These are phyloP conservation scores for Hypocryptadius cinnamomeus DNA, from an alignment of 2,113 vertebrate genomes.

Conservation along the genomic window DNA sequence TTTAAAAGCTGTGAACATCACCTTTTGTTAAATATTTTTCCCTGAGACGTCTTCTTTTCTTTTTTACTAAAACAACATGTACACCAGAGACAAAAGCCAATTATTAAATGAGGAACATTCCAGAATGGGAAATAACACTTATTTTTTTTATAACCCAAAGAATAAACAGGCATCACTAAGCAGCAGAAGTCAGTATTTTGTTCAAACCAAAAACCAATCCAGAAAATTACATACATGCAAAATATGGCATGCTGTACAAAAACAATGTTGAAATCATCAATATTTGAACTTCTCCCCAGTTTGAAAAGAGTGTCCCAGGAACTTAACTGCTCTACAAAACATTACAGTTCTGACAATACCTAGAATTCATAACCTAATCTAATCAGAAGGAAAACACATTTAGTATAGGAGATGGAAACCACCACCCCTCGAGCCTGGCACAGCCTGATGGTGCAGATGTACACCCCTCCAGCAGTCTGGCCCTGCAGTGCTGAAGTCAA, in stretches of 20 bases:
- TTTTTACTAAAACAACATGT: neutral
- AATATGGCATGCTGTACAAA: constrained; percentile 4
- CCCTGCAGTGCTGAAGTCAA: neutral
- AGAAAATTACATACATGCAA: constrained; percentile 2
- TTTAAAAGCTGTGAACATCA: neutral
- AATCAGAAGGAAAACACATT: neutral
- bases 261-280: neutral
- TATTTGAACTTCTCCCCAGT: neutral
- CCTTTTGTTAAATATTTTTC: neutral
- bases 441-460: neutral
- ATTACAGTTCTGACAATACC: neutral
- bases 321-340: neutral
- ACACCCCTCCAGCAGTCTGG: neutral
- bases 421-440: neutral
- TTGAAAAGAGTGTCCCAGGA: neutral
- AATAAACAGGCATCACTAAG: neutral
- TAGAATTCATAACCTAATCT: neutral
- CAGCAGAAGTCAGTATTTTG: neutral
- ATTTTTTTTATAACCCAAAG: neutral
- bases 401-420: neutral
- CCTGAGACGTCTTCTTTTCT: neutral
- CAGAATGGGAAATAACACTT: neutral
- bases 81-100: neutral
- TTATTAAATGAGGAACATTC: neutral
- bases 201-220: neutral